Evolutionary conservation across 1,140 invertebrate species (phyloP).

Genomic region (Penaeus indicus): DNA sequence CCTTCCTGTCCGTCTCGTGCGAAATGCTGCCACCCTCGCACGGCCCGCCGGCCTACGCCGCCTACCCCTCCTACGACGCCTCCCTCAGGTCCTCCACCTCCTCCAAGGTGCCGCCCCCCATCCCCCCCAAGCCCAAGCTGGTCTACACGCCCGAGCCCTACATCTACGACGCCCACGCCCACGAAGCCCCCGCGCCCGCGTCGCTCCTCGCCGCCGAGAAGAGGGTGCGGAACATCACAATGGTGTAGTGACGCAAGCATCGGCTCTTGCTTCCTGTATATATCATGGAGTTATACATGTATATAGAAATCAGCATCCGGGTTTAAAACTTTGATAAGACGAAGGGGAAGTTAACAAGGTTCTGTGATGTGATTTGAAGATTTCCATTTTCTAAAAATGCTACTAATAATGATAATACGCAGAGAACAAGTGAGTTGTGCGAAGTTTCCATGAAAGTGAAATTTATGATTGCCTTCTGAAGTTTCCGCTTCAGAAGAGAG

Average conservation of each 20-base stretch:
- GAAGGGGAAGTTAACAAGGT: no score
- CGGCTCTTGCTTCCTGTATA: no score
- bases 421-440: no score
- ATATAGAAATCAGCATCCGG: no score
- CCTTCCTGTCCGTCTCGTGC: slow-evolving; percentile 65
- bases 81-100: slow-evolving; percentile 61
- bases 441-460: no score
- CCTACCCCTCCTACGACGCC: slow-evolving; percentile 62
- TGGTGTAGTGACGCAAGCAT: slow-evolving; percentile 51
- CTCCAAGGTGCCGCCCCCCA: slow-evolving; percentile 53
- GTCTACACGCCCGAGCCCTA: slow-evolving; percentile 63
- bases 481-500: no score
- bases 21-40: slow-evolving; percentile 59
- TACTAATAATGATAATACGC: no score
- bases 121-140: slow-evolving; percentile 41
- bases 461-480: no score
- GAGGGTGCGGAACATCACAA: slow-evolving; percentile 64
- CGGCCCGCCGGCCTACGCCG: slow-evolving; percentile 65
- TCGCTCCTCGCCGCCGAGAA: slow-evolving; percentile 53
- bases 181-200: slow-evolving; percentile 56
- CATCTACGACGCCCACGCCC: slow-evolving; percentile 56
- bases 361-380: no score
- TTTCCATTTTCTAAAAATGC: no score
- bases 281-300: no score
- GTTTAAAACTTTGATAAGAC: no score